These are phyloP conservation scores for Florisuga fusca DNA, from an alignment of 2,797 vertebrate species.

Conservation along the genomic window DNA sequence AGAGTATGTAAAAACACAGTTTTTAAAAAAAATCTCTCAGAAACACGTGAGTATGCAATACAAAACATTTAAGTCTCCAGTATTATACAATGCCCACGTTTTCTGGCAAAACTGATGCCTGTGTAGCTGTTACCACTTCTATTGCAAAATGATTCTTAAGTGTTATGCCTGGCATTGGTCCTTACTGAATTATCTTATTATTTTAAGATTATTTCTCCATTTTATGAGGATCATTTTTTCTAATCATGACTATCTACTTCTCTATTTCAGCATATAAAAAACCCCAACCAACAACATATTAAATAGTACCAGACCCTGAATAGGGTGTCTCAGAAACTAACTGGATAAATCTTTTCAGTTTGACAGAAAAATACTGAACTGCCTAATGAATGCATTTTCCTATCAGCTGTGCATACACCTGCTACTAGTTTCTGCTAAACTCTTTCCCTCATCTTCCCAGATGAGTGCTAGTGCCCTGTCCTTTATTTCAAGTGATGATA, in stretches of 20 bases:
- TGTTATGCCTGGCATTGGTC: background rate
- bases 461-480: background rate
- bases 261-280: background rate
- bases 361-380: background rate
- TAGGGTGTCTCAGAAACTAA: background rate
- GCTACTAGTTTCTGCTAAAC: background rate
- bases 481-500: background rate
- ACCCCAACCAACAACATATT: too few relatives aligned
- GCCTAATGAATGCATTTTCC: background rate
- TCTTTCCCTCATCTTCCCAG: background rate
- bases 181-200: background rate
- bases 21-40: background rate
- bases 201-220: background rate
- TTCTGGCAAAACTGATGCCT: background rate
- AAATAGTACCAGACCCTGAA: background rate
- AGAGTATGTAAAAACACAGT: fast-evolving
- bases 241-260: background rate
- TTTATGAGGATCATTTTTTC: background rate
- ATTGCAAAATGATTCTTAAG: background rate
- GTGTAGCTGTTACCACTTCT: background rate
- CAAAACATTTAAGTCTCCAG: background rate
- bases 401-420: background rate
- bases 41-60: background rate
- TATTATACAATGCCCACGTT: background rate
- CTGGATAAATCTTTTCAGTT: background rate